Percentiles rank a stretch among this genome's conserved stretches.
Evolutionary conservation across 1,140 invertebrate genomes (phyloP).

Genomic region (Steinernema feltiae): DNA sequence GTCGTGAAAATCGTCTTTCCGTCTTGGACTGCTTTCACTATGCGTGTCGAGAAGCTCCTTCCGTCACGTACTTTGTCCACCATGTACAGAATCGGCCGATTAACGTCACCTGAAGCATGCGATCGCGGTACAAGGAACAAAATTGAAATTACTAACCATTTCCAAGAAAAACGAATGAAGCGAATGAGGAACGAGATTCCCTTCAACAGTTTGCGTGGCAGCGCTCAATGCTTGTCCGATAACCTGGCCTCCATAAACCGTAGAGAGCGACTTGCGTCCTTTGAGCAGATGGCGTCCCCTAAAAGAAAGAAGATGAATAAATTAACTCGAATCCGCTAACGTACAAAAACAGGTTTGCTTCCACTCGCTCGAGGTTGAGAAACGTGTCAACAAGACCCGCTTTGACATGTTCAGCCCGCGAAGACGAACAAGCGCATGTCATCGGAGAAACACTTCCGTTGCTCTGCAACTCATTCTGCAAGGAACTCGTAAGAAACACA

Average conservation of each 20-base stretch:
- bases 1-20: conserved; percentile 57
- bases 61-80: conserved; percentile 59
- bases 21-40: conserved; percentile 58
- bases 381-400: conserved; percentile 24
- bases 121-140: background rate
- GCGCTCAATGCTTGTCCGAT: conserved; percentile 58
- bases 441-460: background rate
- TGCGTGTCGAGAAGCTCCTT: conserved; percentile 55
- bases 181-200: conserved; percentile 37
- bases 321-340: background rate
- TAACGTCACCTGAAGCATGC: conserved; percentile 48
- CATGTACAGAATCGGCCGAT: conserved; percentile 58
- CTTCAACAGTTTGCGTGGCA: conserved; percentile 53
- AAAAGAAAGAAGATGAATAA: conserved; percentile 9
- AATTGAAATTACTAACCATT: background rate
- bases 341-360: conserved; percentile 22
- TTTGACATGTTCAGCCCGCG: background rate
- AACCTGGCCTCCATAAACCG: conserved; percentile 58
- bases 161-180: conserved; percentile 12
- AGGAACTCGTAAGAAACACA: background rate
- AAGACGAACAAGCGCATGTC: background rate
- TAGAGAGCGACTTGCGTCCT: conserved; percentile 23
- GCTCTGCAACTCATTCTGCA: background rate
- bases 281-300: conserved; percentile 18
- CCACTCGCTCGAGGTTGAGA: conserved; percentile 22